Evolutionary conservation across 2,888 invertebrate species (phyloP), one percentile per base, ranked within the genome.

Genomic region (Melanargia galathea): DNA sequence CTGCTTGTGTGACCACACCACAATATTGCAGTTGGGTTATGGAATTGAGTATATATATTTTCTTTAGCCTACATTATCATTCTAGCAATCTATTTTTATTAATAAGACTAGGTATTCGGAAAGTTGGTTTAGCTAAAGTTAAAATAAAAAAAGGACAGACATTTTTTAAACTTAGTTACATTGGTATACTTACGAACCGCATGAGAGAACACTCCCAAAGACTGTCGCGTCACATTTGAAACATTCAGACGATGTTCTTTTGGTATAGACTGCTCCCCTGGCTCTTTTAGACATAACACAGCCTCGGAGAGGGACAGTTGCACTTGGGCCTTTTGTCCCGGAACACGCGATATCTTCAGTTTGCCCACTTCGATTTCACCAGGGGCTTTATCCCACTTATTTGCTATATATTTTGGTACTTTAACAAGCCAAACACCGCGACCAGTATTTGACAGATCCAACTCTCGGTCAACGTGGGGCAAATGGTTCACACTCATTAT

Each of bases 361-460:
- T 97, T 97, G 13, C 98, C 99, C 49, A 98, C 98, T 92, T 98
- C 98, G 77, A 97, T 94, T 79, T 96, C 96, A 48, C 96, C 96
- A n/a, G 96, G 94, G 8, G 97, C 95, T 81, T 96, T 97, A 80
- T 97, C 96, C 99, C 99, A 99, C 92, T 96, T 95, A 75, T 96
- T 97, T 5, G 98, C 97, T 73, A 99, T 95, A 84, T 99, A 99
- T 90, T 99, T 99, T 0, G 99, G 99, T 10, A 96, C 96, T 90
- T 99, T 99, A 0, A 99, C 99, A 7, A 99, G 93, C 99, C 99
- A 99, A 11, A 99, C 97, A 65, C 98, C 98, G 75, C 98, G 93
- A 18, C 95, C 95, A 18, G 97, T 96, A 82, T 97, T 97, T 18
- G 96, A 95, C 59, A 97, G 92, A 90, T 98, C 98, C 69, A 98